Percentiles rank a stretch among this genome's conserved stretches.
Conservation (phyloP, 1,140 invertebrate genomes). For the Trichomalopsis sarcophagae region DNA sequence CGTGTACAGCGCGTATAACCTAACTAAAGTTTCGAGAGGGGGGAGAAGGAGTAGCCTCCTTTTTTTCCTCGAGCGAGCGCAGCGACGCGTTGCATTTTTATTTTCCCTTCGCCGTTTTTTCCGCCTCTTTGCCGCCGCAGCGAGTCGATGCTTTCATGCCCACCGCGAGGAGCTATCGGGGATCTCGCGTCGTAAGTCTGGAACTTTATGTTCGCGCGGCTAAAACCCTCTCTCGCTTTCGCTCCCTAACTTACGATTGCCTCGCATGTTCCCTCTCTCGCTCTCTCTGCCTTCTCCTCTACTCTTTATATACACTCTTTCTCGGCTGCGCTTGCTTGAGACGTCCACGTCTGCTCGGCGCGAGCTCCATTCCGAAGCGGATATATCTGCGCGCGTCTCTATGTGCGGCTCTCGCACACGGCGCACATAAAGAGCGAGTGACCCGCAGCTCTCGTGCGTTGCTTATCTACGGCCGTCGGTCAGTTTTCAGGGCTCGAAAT, state of each 20-base stretch:
- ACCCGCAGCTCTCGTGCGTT: slow-evolving; percentile 25
- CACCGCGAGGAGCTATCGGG: slow-evolving; percentile 74
- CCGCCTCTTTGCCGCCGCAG: slow-evolving; percentile 12
- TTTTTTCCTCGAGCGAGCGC: slow-evolving; percentile 55
- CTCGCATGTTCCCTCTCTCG: slow-evolving; percentile 63
- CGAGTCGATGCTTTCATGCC: slow-evolving; percentile 71
- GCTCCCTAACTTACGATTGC: slow-evolving; percentile 75
- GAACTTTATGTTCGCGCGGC: slow-evolving; percentile 75
- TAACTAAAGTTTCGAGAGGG: slow-evolving; percentile 27
- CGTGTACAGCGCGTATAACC: slow-evolving; percentile 7
- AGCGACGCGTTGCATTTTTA: slow-evolving; percentile 58
- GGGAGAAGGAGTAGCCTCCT: slow-evolving; percentile 26
- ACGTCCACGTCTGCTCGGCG: slow-evolving; percentile 68
- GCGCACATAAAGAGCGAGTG: slow-evolving; percentile 46
- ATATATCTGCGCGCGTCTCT: slow-evolving; percentile 51
- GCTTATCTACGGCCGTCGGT: slow-evolving; percentile 49
- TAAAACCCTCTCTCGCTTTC: slow-evolving; percentile 71
- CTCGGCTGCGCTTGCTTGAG: slow-evolving; percentile 68
- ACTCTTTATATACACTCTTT: slow-evolving; percentile 14
- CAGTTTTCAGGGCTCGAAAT: slow-evolving; percentile 45
- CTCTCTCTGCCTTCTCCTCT: slow-evolving; percentile 24
- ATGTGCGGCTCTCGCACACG: slow-evolving; percentile 6
- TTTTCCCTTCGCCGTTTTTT: slow-evolving; percentile 60
- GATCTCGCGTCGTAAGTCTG: slow-evolving; percentile 76
- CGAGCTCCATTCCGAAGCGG: slow-evolving; percentile 47